Conservation (phyloP, 1,140 invertebrate genomes). For the Solenopsis invicta region DNA sequence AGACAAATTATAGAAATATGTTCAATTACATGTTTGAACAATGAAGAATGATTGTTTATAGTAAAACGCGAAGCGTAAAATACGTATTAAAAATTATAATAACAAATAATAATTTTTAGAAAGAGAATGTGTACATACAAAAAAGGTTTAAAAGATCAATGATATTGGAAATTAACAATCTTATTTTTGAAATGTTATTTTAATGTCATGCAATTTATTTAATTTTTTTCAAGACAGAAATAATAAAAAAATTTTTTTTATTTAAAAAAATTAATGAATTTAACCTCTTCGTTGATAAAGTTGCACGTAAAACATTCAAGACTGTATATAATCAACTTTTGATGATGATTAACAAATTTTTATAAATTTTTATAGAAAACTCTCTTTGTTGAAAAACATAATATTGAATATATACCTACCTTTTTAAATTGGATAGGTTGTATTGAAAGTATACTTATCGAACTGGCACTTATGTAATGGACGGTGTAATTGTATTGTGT, state of each 20-base stretch:
- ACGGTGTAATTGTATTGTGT: neutral
- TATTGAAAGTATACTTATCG: neutral
- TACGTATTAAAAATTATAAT: neutral
- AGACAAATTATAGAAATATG: conserved; percentile 5
- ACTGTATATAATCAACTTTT: neutral
- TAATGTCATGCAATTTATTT: neutral
- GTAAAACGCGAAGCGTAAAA: neutral
- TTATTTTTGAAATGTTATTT: neutral
- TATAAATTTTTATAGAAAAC: neutral
- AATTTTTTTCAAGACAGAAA: neutral
- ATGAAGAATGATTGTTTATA: neutral
- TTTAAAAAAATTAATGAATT: neutral
- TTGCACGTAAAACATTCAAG: neutral
- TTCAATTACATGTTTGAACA: neutral
- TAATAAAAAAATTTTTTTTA: neutral
- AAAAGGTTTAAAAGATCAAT: neutral
- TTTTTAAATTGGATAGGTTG: neutral
- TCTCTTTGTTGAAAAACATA: neutral
- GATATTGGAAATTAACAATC: neutral
- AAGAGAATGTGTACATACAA: neutral
- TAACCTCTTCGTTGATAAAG: neutral
- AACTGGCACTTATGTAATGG: neutral
- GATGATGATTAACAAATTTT: neutral
- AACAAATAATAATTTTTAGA: conserved; percentile 6
- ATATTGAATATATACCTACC: conserved; percentile 26